phyloP scores from a whole-genome alignment of 2,797 vertebrate genomes.

The Synaphobranchus kaupii region DNA sequence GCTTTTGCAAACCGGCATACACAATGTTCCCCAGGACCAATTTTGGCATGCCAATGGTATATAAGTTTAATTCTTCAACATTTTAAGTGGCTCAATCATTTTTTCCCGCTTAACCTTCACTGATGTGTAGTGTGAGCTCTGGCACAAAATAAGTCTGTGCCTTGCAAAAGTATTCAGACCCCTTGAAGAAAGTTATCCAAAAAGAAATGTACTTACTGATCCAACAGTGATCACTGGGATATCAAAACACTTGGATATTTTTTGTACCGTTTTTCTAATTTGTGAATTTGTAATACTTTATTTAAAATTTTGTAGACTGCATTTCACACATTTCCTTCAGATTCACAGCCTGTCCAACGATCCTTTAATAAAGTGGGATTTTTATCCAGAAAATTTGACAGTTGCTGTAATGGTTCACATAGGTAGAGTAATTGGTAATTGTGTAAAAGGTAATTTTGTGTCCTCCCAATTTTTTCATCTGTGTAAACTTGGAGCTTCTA shows the following conservation, averaged over 20 bases:
- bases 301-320: neutral
- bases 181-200: no score
- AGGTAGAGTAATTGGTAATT: neutral
- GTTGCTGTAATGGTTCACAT: neutral
- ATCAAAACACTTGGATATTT: neutral
- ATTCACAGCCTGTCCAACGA: neutral
- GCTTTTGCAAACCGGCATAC: no score
- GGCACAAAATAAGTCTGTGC: no score
- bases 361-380: neutral
- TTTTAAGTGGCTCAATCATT: no score
- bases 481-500: neutral
- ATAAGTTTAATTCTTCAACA: no score
- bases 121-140: no score
- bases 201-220: neutral
- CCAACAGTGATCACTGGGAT: neutral
- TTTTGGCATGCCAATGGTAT: no score
- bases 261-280: neutral
- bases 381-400: neutral
- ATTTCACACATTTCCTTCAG: neutral
- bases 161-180: no score
- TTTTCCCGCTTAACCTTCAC: no score
- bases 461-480: neutral
- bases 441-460: neutral
- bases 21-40: no score
- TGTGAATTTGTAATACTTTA: neutral